Percentiles rank a stretch among this genome's conserved stretches.
Evolutionary conservation across 2,888 invertebrate species (phyloP).

Genomic region (Orchesella flavescens): DNA sequence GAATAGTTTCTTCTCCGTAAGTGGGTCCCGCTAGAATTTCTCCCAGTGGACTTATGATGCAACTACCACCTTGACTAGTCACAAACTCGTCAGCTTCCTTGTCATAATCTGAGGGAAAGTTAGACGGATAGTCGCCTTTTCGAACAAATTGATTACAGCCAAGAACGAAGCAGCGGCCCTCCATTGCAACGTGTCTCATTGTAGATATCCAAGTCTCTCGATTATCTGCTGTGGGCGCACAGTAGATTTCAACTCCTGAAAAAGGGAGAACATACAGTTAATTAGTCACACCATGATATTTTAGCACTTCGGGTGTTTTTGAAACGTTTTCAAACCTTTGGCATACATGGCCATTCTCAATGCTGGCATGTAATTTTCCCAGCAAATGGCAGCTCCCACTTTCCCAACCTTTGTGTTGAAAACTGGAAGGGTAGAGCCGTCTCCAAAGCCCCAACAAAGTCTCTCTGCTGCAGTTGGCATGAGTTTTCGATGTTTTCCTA

Average conservation of each 20-base stretch:
- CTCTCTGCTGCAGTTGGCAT: constrained; percentile 66
- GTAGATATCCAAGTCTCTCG: constrained; percentile 63
- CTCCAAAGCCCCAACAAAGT: constrained; percentile 63
- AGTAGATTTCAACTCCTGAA: constrained; percentile 65
- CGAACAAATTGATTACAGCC: constrained; percentile 64
- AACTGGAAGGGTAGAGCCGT: constrained; percentile 62
- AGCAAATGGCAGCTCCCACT: constrained; percentile 65
- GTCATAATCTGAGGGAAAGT: constrained; percentile 45
- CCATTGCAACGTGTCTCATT: constrained; percentile 67
- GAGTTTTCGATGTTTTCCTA: constrained; percentile 65
- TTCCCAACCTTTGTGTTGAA: constrained; percentile 60
- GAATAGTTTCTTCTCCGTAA: constrained; percentile 61
- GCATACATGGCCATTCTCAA: constrained; percentile 62
- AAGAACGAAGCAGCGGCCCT: constrained; percentile 67
- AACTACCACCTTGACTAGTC: constrained; percentile 60
- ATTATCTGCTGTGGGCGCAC: constrained; percentile 64
- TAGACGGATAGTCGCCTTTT: constrained; percentile 56
- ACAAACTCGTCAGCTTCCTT: constrained; percentile 52
- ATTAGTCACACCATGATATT: too few species aligned
- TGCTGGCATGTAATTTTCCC: constrained; percentile 67
- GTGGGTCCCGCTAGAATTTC: constrained; percentile 64
- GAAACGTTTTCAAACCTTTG: too few species aligned
- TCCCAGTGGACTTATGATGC: constrained; percentile 63
- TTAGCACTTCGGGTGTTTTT: too few species aligned
- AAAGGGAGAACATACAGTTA: too few species aligned